phyloP scores from a whole-genome alignment of 2,113 vertebrate species.

The Coreoperca whiteheadi region DNA sequence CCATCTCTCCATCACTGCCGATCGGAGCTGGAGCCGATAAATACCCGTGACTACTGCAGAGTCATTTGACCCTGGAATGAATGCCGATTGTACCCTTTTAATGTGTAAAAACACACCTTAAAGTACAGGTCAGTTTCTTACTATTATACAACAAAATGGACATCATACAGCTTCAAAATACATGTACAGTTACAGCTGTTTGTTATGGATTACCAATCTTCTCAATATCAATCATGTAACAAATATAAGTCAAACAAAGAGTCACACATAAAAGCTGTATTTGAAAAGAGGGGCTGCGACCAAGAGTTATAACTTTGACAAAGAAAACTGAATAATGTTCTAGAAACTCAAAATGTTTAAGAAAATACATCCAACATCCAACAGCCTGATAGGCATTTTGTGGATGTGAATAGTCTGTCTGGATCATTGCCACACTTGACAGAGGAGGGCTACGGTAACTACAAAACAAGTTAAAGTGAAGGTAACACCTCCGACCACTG shows the following conservation, averaged over 20 bases:
- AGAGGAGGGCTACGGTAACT: slow-evolving; percentile 17
- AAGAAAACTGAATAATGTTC: slow-evolving; percentile 1
- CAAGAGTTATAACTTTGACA: not conserved
- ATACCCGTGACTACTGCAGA: no score
- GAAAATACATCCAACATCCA: not conserved
- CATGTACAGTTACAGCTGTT: not conserved
- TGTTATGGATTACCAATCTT: not conserved
- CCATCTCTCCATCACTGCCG: no score
- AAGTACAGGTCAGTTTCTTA: not conserved
- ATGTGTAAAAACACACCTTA: not conserved
- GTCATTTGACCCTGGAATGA: no score
- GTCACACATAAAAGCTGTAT: not conserved
- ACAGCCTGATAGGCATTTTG: not conserved
- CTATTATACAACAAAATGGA: not conserved
- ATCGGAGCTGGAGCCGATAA: no score
- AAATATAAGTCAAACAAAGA: not conserved
- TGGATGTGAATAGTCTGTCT: slow-evolving; percentile 31
- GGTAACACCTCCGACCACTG: slow-evolving; percentile 78
- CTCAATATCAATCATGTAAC: not conserved
- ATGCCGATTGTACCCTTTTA: no score
- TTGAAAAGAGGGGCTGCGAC: not conserved
- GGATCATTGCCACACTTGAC: slow-evolving; percentile 36
- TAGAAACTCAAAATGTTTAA: not conserved
- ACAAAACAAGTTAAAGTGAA: slow-evolving; percentile 72
- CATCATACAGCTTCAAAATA: not conserved